Evolutionary conservation across 2,888 invertebrate species (phyloP).

Genomic region (Tridacna crocea): DNA sequence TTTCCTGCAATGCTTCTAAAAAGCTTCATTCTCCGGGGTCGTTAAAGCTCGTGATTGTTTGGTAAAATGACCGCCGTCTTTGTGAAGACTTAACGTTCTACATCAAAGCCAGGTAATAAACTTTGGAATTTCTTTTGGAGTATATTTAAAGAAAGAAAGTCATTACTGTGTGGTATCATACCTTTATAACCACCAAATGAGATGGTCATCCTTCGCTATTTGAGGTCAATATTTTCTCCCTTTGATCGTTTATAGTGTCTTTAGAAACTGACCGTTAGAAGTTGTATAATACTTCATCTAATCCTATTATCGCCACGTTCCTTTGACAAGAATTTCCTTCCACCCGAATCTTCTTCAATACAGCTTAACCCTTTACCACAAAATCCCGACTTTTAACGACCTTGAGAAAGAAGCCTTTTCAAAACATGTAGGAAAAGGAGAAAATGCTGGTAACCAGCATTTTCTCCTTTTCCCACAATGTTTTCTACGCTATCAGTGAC

Average conservation of each 20-base stretch:
- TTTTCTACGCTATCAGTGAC: too few relatives aligned
- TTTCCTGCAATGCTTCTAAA: too few relatives aligned
- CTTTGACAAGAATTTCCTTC: slow-evolving; percentile 8
- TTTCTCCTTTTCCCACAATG: too few relatives aligned
- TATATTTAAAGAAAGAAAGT: neutral
- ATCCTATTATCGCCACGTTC: slow-evolving; percentile 10
- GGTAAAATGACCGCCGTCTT: neutral
- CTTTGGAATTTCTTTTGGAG: slow-evolving; percentile 18
- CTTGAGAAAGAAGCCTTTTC: too few relatives aligned
- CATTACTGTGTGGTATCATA: slow-evolving; percentile 16
- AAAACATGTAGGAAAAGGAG: too few relatives aligned
- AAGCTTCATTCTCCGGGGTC: too few relatives aligned
- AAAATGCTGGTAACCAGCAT: too few relatives aligned
- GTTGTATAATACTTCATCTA: slow-evolving; percentile 8
- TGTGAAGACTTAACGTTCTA: neutral
- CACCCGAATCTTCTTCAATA: neutral
- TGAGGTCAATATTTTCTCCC: neutral
- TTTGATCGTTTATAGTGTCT: slow-evolving; percentile 5
- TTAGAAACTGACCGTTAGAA: neutral
- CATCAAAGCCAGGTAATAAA: slow-evolving; percentile 21
- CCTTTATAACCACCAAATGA: neutral
- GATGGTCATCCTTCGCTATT: neutral
- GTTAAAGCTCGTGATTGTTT: too few relatives aligned
- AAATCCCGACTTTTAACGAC: too few relatives aligned
- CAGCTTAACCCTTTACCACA: too few relatives aligned